Evolutionary conservation across 2,888 invertebrate species (phyloP).

Genomic region (Aromia moschata): DNA sequence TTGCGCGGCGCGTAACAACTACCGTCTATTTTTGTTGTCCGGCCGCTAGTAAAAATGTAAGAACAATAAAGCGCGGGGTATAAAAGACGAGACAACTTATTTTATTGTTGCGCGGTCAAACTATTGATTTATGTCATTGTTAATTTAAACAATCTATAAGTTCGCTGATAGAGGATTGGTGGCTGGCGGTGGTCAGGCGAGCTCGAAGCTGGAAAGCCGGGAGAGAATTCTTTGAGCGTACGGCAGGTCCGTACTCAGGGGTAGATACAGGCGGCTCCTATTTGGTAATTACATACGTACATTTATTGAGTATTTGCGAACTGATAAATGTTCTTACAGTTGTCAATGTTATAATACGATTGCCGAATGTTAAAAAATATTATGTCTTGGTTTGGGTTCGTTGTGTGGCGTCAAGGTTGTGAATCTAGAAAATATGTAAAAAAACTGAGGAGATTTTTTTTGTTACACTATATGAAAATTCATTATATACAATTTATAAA

Average conservation of each 20-base stretch:
- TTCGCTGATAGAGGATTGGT: constrained; percentile 5
- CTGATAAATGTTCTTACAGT: too few relatives aligned
- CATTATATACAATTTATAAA: too few relatives aligned
- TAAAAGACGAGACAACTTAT: constrained; percentile 5
- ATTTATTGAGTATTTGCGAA: too few relatives aligned
- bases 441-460: too few relatives aligned
- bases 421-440: too few relatives aligned
- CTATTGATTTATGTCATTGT: constrained; percentile 12
- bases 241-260: neutral
- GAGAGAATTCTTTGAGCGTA: constrained; percentile 5
- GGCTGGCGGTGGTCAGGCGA: constrained; percentile 4
- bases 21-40: neutral
- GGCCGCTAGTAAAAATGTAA: neutral
- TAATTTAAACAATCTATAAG: constrained; percentile 12
- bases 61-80: constrained; percentile 2
- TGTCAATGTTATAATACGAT: too few relatives aligned
- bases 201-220: constrained; percentile 6
- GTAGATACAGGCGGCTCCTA: too few relatives aligned
- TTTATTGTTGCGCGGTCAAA: constrained; percentile 1
- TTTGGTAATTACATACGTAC: too few relatives aligned
- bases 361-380: too few relatives aligned
- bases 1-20: neutral
- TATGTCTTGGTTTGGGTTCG: too few relatives aligned
- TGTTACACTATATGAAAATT: too few relatives aligned
- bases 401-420: too few relatives aligned